phyloP scores from a whole-genome alignment of 1,140 invertebrate genomes.

The Agrilus planipennis region DNA sequence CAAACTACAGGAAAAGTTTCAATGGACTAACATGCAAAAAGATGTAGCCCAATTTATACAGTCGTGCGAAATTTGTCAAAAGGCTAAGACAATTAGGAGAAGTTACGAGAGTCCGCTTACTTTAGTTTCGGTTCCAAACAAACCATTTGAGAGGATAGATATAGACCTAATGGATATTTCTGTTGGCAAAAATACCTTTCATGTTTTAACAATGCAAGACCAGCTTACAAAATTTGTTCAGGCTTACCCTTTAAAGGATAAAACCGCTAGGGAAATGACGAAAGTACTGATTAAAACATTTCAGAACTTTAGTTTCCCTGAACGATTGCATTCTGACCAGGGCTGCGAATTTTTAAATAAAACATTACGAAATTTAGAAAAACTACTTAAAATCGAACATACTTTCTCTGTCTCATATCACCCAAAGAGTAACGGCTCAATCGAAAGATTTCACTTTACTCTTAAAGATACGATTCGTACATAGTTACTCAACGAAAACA shows the following conservation, averaged over 20 bases:
- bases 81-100: conserved; percentile 6
- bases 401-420: conserved; percentile 20
- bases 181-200: conserved; percentile 15
- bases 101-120: too few relatives aligned
- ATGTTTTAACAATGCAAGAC: conserved; percentile 30
- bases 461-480: too few relatives aligned
- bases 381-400: conserved; percentile 22
- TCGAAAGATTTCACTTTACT: conserved; percentile 16
- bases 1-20: too few relatives aligned
- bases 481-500: too few relatives aligned
- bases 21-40: conserved; percentile 4
- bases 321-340: conserved; percentile 23
- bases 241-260: conserved; percentile 15
- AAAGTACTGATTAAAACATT: conserved; percentile 19
- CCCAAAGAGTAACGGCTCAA: conserved; percentile 17
- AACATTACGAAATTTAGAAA: conserved; percentile 18
- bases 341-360: conserved; percentile 23
- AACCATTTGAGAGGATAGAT: conserved; percentile 21
- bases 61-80: conserved; percentile 6
- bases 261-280: conserved; percentile 17
- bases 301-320: conserved; percentile 17
- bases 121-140: too few relatives aligned
- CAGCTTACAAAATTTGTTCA: conserved; percentile 17
- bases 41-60: conserved; percentile 8
- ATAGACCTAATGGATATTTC: conserved; percentile 32